Conservation (phyloP, 2,888 invertebrate species). For the Drosophila engyochracea region DNA sequence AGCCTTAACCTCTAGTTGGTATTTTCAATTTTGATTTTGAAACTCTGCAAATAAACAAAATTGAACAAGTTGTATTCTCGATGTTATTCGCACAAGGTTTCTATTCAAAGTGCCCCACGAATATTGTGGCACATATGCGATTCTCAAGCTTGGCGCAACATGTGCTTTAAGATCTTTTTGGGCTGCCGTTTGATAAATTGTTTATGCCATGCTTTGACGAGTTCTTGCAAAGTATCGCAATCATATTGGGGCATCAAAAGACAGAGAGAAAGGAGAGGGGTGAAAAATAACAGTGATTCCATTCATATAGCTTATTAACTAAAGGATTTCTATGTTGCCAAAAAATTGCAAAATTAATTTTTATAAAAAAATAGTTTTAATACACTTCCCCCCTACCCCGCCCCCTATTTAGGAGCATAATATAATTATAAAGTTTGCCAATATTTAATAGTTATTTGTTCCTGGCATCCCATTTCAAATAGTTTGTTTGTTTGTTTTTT, state of each 20-base stretch:
- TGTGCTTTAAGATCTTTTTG: constrained; percentile 30
- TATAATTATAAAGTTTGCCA: background rate
- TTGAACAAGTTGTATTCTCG: constrained; percentile 18
- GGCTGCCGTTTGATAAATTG: constrained; percentile 56
- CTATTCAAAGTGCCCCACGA: constrained; percentile 46
- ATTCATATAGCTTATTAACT: background rate
- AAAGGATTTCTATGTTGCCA: background rate
- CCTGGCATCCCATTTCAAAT: background rate
- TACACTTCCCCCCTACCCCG: accelerated
- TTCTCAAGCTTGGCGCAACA: constrained; percentile 27
- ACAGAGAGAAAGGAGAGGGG: background rate
- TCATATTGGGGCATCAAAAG: background rate
- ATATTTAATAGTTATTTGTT: background rate
- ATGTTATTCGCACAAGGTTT: constrained; percentile 34
- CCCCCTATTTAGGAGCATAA: background rate
- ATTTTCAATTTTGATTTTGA: constrained; percentile 84
- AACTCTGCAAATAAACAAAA: constrained; percentile 79
- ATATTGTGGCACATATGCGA: constrained; percentile 17
- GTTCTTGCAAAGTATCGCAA: constrained; percentile 36
- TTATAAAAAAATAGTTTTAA: no score
- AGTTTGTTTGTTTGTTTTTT: no score
- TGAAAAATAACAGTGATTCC: background rate
- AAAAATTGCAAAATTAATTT: background rate
- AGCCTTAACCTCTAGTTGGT: constrained; percentile 81
- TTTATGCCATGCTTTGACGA: constrained; percentile 62